These are phyloP conservation scores for Emys orbicularis DNA, from an alignment of 2,797 vertebrate species.

Conservation along the genomic window DNA sequence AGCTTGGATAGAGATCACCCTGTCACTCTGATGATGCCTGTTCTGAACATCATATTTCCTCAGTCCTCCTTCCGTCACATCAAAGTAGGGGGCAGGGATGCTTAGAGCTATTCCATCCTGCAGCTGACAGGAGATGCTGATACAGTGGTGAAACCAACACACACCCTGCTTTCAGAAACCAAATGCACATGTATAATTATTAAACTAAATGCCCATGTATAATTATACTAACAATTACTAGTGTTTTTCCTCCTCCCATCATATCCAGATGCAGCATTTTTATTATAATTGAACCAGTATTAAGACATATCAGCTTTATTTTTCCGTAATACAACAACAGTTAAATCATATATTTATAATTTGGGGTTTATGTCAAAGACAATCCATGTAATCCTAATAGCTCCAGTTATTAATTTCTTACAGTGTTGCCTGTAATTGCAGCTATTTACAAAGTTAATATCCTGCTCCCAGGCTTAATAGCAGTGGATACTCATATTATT, in stretches of 20 bases:
- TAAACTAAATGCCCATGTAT: constrained; percentile 15
- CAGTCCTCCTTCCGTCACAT: background rate
- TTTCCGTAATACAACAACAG: constrained; percentile 20
- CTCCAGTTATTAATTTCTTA: constrained; percentile 31
- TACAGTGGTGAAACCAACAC: background rate
- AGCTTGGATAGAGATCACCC: too few relatives aligned
- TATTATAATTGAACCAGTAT: constrained; percentile 34
- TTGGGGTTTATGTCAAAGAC: constrained; percentile 20
- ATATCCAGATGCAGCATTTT: constrained; percentile 28
- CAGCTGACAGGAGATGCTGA: constrained; percentile 12
- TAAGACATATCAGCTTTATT: constrained; percentile 35
- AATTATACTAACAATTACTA: constrained; percentile 1
- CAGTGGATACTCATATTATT: constrained; percentile 16
- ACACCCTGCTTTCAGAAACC: constrained; percentile 7
- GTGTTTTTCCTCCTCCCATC: background rate
- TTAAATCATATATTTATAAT: constrained; percentile 36
- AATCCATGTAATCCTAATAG: background rate
- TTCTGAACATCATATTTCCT: background rate
- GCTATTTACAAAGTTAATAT: constrained; percentile 16
- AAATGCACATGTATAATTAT: constrained; percentile 21
- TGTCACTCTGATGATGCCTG: background rate
- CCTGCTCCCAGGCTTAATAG: constrained; percentile 61
- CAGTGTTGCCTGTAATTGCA: constrained; percentile 17
- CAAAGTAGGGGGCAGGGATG: background rate
- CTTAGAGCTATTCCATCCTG: background rate